Evolutionary conservation across 2,113 vertebrate species (phyloP).

Genomic region (Pongo pygmaeus): DNA sequence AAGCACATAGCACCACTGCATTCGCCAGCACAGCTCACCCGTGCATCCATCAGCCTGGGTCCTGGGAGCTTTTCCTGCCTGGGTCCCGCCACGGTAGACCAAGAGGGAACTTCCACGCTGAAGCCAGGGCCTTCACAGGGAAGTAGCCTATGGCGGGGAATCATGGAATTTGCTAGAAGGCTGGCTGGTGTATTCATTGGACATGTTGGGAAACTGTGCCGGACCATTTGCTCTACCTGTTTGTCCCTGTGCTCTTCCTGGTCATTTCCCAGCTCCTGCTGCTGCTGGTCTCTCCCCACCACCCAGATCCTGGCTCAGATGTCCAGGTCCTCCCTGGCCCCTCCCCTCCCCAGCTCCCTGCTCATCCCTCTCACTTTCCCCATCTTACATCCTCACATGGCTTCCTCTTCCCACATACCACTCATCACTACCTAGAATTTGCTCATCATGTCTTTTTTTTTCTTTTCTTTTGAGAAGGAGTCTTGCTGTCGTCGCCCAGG

Average conservation of each 20-base stretch:
- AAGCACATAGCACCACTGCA: rapidly evolving
- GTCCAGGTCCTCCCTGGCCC: no score
- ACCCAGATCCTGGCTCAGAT: neutral
- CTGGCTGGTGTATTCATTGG: no score
- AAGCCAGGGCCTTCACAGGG: no score
- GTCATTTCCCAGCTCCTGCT: no score
- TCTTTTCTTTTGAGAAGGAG: no score
- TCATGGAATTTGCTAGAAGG: no score
- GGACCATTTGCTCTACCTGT: no score
- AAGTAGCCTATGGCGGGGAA: no score
- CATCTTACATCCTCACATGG: no score
- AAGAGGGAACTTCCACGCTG: neutral
- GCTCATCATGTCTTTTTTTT: neutral
- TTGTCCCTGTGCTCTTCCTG: rapidly evolving
- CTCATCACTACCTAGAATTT: rapidly evolving
- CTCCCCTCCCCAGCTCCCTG: rapidly evolving
- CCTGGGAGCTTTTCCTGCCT: neutral
- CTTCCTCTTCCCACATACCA: neutral
- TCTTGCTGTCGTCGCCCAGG: no score
- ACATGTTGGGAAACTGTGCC: no score
- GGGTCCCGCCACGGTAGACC: neutral
- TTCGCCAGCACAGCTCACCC: neutral
- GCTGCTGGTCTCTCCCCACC: neutral
- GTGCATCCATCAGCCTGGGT: rapidly evolving
- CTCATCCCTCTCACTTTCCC: no score